A percentile compares a stretch with the other conserved stretches of the same genome.
Evolutionary conservation across 2,797 vertebrate genomes (phyloP).

Genomic region (Malurus leucopterus): DNA sequence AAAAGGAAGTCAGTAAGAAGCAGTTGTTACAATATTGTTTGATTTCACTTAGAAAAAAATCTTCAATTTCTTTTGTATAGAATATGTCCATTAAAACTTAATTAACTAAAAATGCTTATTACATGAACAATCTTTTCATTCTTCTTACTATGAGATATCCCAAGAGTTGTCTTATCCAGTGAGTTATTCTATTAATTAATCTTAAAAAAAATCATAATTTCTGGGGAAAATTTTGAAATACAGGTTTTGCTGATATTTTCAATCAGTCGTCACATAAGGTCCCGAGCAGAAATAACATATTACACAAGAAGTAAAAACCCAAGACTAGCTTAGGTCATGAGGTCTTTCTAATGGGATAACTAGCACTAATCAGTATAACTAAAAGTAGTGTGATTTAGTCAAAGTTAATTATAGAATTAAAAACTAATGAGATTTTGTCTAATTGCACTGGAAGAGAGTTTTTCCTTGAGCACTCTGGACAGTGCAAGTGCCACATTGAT

Average conservation of each 20-base stretch:
- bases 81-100: background rate
- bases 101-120: background rate
- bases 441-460: background rate
- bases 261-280: background rate
- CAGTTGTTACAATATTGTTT: background rate
- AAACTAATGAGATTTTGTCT: background rate
- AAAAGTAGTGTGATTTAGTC: background rate
- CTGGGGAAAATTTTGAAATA: background rate
- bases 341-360: background rate
- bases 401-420: background rate
- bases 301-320: background rate
- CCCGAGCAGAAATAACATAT: background rate
- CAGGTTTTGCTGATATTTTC: background rate
- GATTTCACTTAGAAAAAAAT: background rate
- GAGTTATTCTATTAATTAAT: background rate
- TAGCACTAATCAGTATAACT: background rate
- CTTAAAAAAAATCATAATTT: background rate
- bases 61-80: background rate
- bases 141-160: background rate
- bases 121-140: background rate
- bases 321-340: background rate
- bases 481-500: fast-evolving
- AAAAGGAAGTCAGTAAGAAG: background rate
- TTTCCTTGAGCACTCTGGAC: background rate
- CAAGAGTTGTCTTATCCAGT: background rate